Evolutionary conservation across 2,797 vertebrate genomes (phyloP).

Genomic region (Crax fasciolata): DNA sequence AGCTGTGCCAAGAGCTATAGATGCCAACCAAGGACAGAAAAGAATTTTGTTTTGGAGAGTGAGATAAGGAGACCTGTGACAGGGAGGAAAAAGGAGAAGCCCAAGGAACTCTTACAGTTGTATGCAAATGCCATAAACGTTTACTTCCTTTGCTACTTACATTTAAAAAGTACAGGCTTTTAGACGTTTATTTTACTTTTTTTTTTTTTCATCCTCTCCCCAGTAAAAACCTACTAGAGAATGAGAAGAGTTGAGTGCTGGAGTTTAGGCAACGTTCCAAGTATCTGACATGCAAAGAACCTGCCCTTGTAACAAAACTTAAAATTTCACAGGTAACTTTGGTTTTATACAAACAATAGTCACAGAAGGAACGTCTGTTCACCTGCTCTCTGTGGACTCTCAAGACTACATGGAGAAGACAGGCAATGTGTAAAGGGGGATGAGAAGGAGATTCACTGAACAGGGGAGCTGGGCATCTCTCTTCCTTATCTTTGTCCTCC

Average conservation of each 20-base stretch:
- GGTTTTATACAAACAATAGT: background rate
- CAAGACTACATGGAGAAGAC: background rate
- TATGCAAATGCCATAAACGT: background rate
- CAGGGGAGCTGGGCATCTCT: background rate
- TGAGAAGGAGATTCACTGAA: background rate
- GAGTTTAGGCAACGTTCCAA: background rate
- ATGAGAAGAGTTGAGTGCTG: background rate
- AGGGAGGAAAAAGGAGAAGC: background rate
- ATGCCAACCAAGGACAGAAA: background rate
- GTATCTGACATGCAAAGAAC: background rate
- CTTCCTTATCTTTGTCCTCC: background rate
- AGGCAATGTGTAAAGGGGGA: background rate
- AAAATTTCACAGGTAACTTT: background rate
- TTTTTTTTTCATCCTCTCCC: background rate
- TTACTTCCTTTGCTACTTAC: background rate
- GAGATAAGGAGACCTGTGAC: background rate
- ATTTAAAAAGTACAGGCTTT: background rate
- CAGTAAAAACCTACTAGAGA: background rate
- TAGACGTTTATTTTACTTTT: background rate
- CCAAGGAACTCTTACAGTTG: background rate
- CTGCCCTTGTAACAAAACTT: background rate
- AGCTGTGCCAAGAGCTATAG: slow-evolving; percentile 41
- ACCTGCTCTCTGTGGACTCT: background rate
- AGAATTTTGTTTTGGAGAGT: background rate
- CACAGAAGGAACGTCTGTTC: too few species aligned